Evolutionary conservation across 2,888 invertebrate species (phyloP), one percentile per base, ranked within the genome.

Genomic region (Gastrophysa polygoni): DNA sequence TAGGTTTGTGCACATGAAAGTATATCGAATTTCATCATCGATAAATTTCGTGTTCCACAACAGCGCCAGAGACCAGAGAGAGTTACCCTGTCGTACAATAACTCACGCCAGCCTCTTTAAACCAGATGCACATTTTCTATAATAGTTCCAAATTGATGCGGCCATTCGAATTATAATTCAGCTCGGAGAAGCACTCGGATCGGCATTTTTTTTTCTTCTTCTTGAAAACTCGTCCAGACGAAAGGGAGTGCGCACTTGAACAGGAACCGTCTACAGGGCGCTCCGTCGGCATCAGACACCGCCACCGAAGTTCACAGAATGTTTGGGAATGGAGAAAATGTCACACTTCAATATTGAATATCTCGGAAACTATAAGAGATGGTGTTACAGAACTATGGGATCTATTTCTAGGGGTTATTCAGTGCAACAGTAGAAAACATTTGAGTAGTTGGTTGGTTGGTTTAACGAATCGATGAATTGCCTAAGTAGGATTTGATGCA

Each of bases 41-140:
- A 61, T 61, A 61, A 52, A 58, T 62, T 58, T 54, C 38, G 48
- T 59, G 50, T 43, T 59, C 51, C 46, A 52, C 43, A 38, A 28
- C 38, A 11, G 1, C 24, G 20, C 62, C 62, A 63, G 62, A 63
- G 58, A 34, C 51, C 29, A 17, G n/a, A n/a, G n/a, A n/a, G n/a
- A n/a, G n/a, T n/a, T n/a, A n/a, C n/a, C n/a, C n/a, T n/a, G 4
- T 59, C 63, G 50, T 28, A 8, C 57, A 50, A 59, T 67, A 64
- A 67, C 44, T 67, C 51, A 64, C 44, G 43, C 52, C 58, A 59
- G 59, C 55, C 67, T 64, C 64, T 67, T 61, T 61, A 67, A 62
- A 64, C 59, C 67, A 67, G 63, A 67, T 67, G 67, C 59, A 64
- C 52, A 56, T 46, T 50, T 58, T 54, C 44, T 38, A 24, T 49